Evolutionary conservation across 2,113 vertebrate genomes (phyloP), one percentile per base, ranked within the genome.

Genomic region (Forbesichthys agassizii): DNA sequence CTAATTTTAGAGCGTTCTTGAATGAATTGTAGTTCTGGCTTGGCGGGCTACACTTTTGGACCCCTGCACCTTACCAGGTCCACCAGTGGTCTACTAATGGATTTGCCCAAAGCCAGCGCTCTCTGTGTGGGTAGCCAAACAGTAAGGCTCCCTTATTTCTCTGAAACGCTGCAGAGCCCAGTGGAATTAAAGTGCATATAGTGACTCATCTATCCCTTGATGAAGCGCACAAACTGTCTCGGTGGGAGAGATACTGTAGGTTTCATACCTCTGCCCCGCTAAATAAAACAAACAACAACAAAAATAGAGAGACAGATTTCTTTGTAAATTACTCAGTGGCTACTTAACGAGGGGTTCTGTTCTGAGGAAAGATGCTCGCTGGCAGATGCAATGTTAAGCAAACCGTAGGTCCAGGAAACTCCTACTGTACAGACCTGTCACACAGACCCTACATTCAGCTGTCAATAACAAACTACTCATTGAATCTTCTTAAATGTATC

Each of bases 1-100:
- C 27, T 87, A 77, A 79, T 71, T 90, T 84, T 86, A 79, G 85
- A 80, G 64, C 61, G 27, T 73, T 61, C 76, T 73, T 77, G 81
- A 74, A 84, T 74, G 0, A 71, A 74, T 75, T 76, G 75, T 66
- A 80, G 84, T 85, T 76, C 69, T 76, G 79, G 62, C 79, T 69
- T 11, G 8, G 33, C 48, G 36, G 0, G 36, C 46, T 64, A 64
- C 66, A 52, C 52, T 33, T 51, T 53, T 53, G 63, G 59, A 72
- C 62, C 48, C 36, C 5, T 7, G 3, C 52, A 69, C 77, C 76
- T 74, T 74, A 62, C 71, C 79, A 63, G 74, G 74, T 66, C 66
- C 61, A 61, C 69, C 55, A 36, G 64, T 8, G 16, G 75, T 73
- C 58, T 2, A 27, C 79, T 79, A 82, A 79, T 82, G 61, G 71